Conservation (phyloP, 2,888 invertebrate genomes). For the Helobdella robusta region DNA sequence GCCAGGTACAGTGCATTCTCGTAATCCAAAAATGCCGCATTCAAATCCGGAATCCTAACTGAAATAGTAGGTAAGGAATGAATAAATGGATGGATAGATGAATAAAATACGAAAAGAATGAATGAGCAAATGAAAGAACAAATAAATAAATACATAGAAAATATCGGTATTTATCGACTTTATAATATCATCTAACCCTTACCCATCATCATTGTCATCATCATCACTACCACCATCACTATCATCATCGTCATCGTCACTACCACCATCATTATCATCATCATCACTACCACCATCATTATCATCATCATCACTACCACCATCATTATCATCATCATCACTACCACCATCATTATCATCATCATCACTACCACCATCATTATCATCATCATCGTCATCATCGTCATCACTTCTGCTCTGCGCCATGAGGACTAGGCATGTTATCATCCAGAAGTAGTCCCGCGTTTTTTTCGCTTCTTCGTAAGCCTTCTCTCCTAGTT, state of each 20-base stretch:
- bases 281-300: background rate
- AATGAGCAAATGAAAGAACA: too few species aligned
- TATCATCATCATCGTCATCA: background rate
- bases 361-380: too few species aligned
- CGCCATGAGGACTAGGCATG: slow-evolving; percentile 45
- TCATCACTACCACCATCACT: background rate
- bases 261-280: background rate
- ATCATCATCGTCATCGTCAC: background rate
- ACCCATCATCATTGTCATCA: slow-evolving; percentile 1
- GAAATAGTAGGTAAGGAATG: too few species aligned
- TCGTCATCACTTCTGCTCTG: slow-evolving; percentile 42
- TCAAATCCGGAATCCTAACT: background rate
- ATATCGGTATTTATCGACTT: background rate
- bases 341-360: background rate
- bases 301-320: background rate
- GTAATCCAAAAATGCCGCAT: background rate
- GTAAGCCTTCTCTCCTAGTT: slow-evolving; percentile 45
- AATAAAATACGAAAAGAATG: too few species aligned
- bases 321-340: background rate
- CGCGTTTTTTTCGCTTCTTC: slow-evolving; percentile 42
- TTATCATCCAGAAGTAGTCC: slow-evolving; percentile 45
- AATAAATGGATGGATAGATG: too few species aligned
- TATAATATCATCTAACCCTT: background rate
- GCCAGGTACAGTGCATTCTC: background rate
- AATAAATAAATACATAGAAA: too few species aligned